Evolutionary conservation across 2,888 invertebrate genomes (phyloP), one percentile per base, ranked within the genome.

Genomic region (Neoitamus cyanurus): DNA sequence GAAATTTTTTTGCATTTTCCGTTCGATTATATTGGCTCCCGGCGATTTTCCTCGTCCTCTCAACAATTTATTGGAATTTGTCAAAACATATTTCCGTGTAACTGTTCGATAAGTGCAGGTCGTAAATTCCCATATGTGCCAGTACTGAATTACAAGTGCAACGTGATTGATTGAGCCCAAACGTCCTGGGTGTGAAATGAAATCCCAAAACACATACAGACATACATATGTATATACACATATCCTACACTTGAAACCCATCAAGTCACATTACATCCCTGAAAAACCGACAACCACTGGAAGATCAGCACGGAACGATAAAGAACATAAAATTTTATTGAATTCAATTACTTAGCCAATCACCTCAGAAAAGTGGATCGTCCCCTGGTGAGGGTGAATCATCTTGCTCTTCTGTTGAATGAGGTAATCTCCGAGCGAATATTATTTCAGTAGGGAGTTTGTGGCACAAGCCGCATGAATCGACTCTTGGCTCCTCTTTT

Each of bases 131-230:
- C 34, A 73, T 20, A 36, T 34, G 73, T 73, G 34, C 31, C 73
- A 15, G 34, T 20, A 73, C 73, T 73, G 73, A 73, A 73, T 73
- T 73, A 73, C 31, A 11, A 73, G 73, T 73, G 73, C 73, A 73
- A 31, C 34, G 73, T 36, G 34, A 34, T 73, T 34, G 73, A 34
- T 73, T 73, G 73, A 31, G 15, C 25, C 15, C 72, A 15, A 31
- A 3, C 25, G 31, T 69, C 25, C 70, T 31, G n/a, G 70, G n/a
- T 30, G n/a, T 70, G 28, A 70, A 70, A 30, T 73, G 3, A 34
- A 34, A 70, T 73, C 34, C 9, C 1, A 15, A 73, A 73, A 73
- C 58, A 58, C 58, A 58, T 20, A 58, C 73, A 20, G 20, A 58
- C 73, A 72, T 31, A 73, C 73, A 73, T n/a, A n/a, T n/a, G n/a